These are phyloP conservation scores for Pelodiscus sinensis DNA, from an alignment of 2,113 vertebrate species.

Conservation along the genomic window DNA sequence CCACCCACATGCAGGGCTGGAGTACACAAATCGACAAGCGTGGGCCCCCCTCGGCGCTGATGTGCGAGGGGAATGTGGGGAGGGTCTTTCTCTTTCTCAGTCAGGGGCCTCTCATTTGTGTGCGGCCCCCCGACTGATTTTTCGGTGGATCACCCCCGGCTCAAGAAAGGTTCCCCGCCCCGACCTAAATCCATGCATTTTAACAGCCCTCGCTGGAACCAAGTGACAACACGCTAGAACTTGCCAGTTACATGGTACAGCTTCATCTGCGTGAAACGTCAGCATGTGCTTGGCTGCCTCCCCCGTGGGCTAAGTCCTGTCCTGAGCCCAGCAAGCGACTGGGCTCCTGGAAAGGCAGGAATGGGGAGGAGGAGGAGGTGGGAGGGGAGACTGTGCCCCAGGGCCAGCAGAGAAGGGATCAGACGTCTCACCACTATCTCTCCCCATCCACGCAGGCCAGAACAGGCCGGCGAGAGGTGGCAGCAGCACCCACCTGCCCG, in stretches of 20 bases:
- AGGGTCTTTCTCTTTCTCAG: too few relatives aligned
- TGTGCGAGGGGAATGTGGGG: too few relatives aligned
- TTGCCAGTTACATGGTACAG: neutral
- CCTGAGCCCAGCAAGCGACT: neutral
- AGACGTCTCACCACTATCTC: neutral
- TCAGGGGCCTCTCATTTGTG: too few relatives aligned
- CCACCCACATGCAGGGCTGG: too few relatives aligned
- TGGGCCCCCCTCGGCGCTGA: too few relatives aligned
- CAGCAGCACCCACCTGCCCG: slow-evolving; percentile 75
- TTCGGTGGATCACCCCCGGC: too few relatives aligned
- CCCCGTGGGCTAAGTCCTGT: neutral
- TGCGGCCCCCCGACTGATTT: too few relatives aligned
- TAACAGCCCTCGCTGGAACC: neutral
- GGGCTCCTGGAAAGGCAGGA: neutral
- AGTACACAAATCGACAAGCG: too few relatives aligned
- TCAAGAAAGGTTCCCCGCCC: too few relatives aligned
- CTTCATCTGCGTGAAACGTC: neutral
- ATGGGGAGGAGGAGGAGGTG: neutral
- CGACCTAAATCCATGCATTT: too few relatives aligned
- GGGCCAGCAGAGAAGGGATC: neutral
- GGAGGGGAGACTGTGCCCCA: neutral
- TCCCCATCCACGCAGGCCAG: neutral
- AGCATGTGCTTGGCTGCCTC: neutral
- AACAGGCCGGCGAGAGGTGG: too few relatives aligned
- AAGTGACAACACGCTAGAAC: neutral